Percentiles rank a stretch among this genome's conserved stretches.
These are phyloP conservation scores for Magallana nippona DNA, from an alignment of 2,888 invertebrate species.

Conservation along the genomic window DNA sequence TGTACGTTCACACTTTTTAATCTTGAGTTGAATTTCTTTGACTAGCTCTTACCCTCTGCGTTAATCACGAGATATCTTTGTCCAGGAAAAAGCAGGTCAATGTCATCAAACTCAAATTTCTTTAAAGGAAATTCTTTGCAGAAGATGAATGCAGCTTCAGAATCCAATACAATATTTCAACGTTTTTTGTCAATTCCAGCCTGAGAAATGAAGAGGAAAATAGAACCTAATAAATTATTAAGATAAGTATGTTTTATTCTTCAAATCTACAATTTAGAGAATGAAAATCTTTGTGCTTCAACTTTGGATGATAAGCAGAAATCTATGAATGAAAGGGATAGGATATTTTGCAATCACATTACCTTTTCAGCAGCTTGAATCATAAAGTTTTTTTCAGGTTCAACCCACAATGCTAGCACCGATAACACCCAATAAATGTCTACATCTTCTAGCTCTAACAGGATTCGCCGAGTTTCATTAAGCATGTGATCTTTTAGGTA, in stretches of 20 bases:
- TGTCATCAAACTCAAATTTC: not conserved
- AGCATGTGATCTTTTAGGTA: too few relatives aligned
- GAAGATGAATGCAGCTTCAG: constrained; percentile 14
- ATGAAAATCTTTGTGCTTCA: too few relatives aligned
- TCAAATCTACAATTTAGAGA: too few relatives aligned
- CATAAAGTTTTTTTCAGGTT: constrained; percentile 53
- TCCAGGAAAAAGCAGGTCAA: not conserved
- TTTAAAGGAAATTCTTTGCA: not conserved
- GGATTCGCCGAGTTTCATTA: too few relatives aligned
- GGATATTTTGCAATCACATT: too few relatives aligned
- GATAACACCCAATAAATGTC: too few relatives aligned
- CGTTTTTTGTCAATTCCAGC: not conserved
- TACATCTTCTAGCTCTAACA: too few relatives aligned
- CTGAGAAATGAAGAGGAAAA: not conserved
- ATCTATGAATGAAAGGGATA: too few relatives aligned
- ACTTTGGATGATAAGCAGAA: too few relatives aligned
- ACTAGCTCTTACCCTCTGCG: constrained; percentile 11
- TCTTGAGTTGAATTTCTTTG: too few relatives aligned
- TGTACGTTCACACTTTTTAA: too few relatives aligned
- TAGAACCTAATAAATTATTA: accelerated
- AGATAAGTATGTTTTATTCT: too few relatives aligned
- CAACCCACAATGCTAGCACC: constrained; percentile 52
- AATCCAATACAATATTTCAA: not conserved
- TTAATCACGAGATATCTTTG: not conserved
- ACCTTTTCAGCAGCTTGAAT: constrained; percentile 47